Conservation (phyloP, 2,113 vertebrate species). For the Microcebus murinus region DNA sequence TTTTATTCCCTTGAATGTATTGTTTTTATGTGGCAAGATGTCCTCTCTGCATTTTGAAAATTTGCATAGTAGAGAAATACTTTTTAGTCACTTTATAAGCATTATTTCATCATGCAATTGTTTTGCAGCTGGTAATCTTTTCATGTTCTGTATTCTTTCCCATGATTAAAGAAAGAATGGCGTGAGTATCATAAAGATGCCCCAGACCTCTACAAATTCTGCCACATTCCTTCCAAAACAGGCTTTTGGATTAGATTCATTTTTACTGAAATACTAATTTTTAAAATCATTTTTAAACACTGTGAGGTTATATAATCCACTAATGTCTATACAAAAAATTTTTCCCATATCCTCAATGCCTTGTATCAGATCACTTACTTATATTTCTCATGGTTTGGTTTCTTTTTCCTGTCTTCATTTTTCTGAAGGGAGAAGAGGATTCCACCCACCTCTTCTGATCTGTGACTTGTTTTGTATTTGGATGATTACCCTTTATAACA, state of each 20-base stretch:
- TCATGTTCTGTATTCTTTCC: constrained; percentile 43
- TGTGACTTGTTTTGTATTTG: constrained; percentile 41
- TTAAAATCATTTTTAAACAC: constrained; percentile 13
- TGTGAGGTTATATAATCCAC: not conserved
- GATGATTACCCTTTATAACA: not conserved
- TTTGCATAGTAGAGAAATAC: not conserved
- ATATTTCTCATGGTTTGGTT: constrained; percentile 2
- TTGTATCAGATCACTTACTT: constrained; percentile 17
- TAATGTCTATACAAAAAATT: not conserved
- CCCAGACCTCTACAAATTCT: not conserved
- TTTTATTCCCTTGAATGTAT: constrained; percentile 17
- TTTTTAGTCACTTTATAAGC: constrained; percentile 27
- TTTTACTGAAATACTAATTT: constrained; percentile 7
- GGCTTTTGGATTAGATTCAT: not conserved
- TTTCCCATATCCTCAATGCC: not conserved
- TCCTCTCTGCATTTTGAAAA: constrained; percentile 31
- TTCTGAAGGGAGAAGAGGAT: constrained; percentile 10
- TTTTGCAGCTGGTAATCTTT: constrained; percentile 13
- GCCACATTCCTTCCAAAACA: not conserved
- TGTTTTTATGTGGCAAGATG: constrained; percentile 16
- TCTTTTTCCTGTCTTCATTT: constrained; percentile 43
- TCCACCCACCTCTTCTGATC: not conserved
- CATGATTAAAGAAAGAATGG: constrained; percentile 23
- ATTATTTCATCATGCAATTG: constrained; percentile 46
- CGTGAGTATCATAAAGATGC: not conserved